Evolutionary conservation across 2,113 vertebrate species (phyloP), one percentile per base, ranked within the genome.

Genomic region (Centropristis striata): DNA sequence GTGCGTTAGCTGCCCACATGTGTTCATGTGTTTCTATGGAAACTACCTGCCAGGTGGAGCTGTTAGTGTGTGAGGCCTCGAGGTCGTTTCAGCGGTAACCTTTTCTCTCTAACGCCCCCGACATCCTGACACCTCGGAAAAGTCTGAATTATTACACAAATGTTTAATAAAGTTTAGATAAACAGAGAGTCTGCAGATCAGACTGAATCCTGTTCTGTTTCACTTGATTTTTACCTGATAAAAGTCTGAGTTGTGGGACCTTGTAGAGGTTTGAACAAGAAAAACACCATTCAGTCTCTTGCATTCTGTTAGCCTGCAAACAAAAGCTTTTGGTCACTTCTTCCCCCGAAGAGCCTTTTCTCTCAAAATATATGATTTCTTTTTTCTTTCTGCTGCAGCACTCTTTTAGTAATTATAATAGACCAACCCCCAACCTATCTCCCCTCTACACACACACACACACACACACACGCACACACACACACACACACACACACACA

Each of bases 341-440:
- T 11, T 39, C 41, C 11, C 5, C 15, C 3, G 25, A 61, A 15
- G 1, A 50, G 47, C 32, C 41, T 51, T 69, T 80, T 61, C 74
- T 79, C 53, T 59, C 49, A 5, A 5, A 39, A 55, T 41, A 49
- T 46, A n/a, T 1, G 21, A 46, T 83, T 66, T 25, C 42, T 59
- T 57, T 64, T 55, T 75, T n/a, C 42, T 66, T 59, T 66, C 67
- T 59, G 76, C 60, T 71, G 50, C 18, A 8, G 59, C n/a, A n/a
- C n/a, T 81, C 61, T 70, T 74, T 85, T 75, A 70, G 73, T 83
- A 80, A 91, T 88, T 91, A 83, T 72, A 78, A 78, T 9, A 27
- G 21, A 78, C 75, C 81, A 75, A 78, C 81, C 81, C 87, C 86
- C 85, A 77, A 44, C 83, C 73, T 59, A 55, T 65, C 66, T 65